Base-by-base conservation (phyloP, 1,140 invertebrate genomes). In the Drosophila insularis region DNA sequence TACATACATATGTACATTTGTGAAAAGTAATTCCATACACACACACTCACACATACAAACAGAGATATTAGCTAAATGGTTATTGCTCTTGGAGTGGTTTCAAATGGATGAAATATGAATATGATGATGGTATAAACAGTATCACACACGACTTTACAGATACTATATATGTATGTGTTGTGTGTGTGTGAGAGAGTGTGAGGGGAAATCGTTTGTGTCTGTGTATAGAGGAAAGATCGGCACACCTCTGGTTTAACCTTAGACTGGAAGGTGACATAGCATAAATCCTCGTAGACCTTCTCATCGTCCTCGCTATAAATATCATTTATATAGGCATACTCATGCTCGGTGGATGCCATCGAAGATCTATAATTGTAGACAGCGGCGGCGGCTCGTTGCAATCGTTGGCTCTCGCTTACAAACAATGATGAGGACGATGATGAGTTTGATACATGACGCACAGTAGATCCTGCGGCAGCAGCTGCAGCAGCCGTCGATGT, bases 201-300 rank as follows among this genome's bases (percentile, higher is more conserved):
- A 17, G 35, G 17, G 37, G 62, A 35, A 23, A 64, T 43, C 39
- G 19, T 43, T n/a, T n/a, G 32, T 43, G 11, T 40, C 10, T 19
- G 43, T 19, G 43, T 50, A 79, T 40, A n/a, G 32, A 21, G 60
- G 19, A 32, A 67, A 60, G 58, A 53, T 56, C 67, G 60, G 90
- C 87, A 86, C 90, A 91, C 95, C 95, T 96, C 95, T 54, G 94
- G 93, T 90, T 89, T 89, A 14, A 92, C 87, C 64, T 93, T 92
- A 37, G 94, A 93, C 66, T 94, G 94, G 91, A 97, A 95, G 73
- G 96, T 96, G 72, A 97, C 95, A 92, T 96, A 97, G 93, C 96
- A 97, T 59, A 97, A 94, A 92, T 97, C 96, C 93, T 97, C 96
- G 92, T 98, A 98, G 85, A 97, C 95, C 92, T 96, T 95, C 90